phyloP scores from a whole-genome alignment of 1,140 invertebrate genomes.

The Psix sp. region DNA sequence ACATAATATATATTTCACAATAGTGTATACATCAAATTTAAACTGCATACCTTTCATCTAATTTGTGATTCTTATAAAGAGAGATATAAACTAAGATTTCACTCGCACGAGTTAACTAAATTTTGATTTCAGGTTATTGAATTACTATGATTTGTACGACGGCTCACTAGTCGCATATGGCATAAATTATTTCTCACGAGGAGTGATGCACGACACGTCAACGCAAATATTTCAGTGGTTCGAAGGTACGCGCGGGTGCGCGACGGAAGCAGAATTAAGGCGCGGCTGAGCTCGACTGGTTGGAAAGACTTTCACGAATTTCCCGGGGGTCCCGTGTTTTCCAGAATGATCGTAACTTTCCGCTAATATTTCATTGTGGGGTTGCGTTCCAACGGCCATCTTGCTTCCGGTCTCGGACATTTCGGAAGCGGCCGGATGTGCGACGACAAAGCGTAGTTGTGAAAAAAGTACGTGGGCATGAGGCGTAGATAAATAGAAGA shows the following conservation, averaged over 20 bases:
- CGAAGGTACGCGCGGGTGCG: conserved; percentile 55
- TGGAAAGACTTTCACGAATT: conserved; percentile 70
- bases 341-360: conserved; percentile 67
- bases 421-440: conserved; percentile 72
- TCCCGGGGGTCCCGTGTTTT: conserved; percentile 68
- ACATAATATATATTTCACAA: no score
- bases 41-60: no score
- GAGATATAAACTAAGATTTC: conserved; percentile 6
- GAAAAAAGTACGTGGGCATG: conserved; percentile 74
- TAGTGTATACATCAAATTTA: no score
- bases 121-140: conserved; percentile 52
- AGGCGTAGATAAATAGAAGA: conserved; percentile 71
- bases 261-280: conserved; percentile 64
- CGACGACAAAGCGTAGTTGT: conserved; percentile 72
- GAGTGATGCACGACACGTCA: conserved; percentile 60
- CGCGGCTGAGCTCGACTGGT: conserved; percentile 54
- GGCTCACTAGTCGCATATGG: conserved; percentile 49
- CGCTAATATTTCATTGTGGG: conserved; percentile 74
- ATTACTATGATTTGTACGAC: conserved; percentile 54
- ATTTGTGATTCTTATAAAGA: no score
- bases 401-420: conserved; percentile 71
- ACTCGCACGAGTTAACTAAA: conserved; percentile 32
- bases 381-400: conserved; percentile 68
- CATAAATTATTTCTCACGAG: conserved; percentile 57
- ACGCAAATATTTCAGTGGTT: conserved; percentile 60